These are phyloP conservation scores for Syngnathus floridae DNA, from an alignment of 2,113 vertebrate species.

Conservation along the genomic window DNA sequence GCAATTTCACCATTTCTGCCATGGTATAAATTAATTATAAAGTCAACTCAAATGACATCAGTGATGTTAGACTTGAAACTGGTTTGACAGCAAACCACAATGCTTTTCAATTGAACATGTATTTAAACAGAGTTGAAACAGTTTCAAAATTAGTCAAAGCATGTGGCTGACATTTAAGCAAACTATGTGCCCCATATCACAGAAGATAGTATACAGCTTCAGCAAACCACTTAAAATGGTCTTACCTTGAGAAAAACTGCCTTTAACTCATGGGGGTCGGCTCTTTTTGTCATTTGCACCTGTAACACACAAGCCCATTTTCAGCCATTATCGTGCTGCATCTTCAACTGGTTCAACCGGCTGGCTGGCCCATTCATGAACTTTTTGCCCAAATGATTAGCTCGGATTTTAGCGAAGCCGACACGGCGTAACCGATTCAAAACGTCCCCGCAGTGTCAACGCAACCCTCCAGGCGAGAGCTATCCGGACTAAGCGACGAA, in stretches of 20 bases:
- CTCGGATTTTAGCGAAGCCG: background rate
- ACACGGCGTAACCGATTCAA: conserved; percentile 16
- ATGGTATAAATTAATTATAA: too few relatives aligned
- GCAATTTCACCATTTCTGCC: too few relatives aligned
- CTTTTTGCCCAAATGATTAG: background rate
- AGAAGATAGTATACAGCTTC: conserved; percentile 17
- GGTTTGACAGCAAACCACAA: background rate
- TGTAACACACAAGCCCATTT: conserved; percentile 52
- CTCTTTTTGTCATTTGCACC: conserved; percentile 86
- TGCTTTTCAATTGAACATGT: background rate
- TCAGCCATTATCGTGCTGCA: background rate
- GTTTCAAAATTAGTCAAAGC: conserved; percentile 80
- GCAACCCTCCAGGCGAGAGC: conserved; percentile 4
- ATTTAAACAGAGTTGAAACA: background rate
- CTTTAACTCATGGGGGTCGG: conserved; percentile 83
- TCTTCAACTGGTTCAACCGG: background rate
- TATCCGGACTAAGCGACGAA: conserved; percentile 12
- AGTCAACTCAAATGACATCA: too few relatives aligned
- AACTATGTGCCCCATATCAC: conserved; percentile 21
- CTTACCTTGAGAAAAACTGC: conserved; percentile 90
- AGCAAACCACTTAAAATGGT: background rate
- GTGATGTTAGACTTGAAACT: too few relatives aligned
- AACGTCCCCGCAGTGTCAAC: background rate
- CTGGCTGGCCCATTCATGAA: background rate
- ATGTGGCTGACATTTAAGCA: conserved; percentile 75